Base-by-base conservation (phyloP, 2,113 vertebrate species). In the Puma concolor region DNA sequence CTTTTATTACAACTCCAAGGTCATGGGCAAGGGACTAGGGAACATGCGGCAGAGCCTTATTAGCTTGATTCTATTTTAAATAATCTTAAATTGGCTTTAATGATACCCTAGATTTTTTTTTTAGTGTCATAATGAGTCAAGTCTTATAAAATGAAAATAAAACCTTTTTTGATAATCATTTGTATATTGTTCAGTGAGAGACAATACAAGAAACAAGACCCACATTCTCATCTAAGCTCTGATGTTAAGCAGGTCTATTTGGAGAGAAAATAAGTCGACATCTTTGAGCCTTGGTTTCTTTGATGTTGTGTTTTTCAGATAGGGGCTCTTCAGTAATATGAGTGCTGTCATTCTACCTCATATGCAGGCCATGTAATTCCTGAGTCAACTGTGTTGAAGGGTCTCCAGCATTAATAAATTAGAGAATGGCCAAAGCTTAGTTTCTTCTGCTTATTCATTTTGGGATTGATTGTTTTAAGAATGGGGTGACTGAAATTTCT, bases 391-490 rank as follows among this genome's bases (percentile, higher is more conserved):
- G 6, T 63, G 50, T 52, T n/a, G 66, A 92, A 69, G 44, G 38
- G 48, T 81, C 66, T 44, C 72, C 5, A 71, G 50, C n/a, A 15
- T 25, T 76, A 85, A 66, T 54, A 89, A 50, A 41, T 31, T 36
- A 23, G 9, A 25, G 17, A 64, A 12, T 9, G 27, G 50, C 31
- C 38, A 31, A 93, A 36, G 29, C 48, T 84, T 23, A 4, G 2
- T 87, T 92, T 83, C 91, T 92, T 69, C 72, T 93, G 44, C 44
- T 79, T 71, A 52, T 52, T 92, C 66, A 63, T 96, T 91, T 92
- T 54, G 29, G 23, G 52, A 71, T 94, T 82, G 13, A 25, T 76
- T 82, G 38, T 94, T 21, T 96, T 92, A 80, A n/a, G 63, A 91
- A 27, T 80, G 25, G 9, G 13, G 44, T 83, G 14, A 83, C 10